Conservation (phyloP, 2,888 invertebrate genomes). For the Eustalomyia histrio region DNA sequence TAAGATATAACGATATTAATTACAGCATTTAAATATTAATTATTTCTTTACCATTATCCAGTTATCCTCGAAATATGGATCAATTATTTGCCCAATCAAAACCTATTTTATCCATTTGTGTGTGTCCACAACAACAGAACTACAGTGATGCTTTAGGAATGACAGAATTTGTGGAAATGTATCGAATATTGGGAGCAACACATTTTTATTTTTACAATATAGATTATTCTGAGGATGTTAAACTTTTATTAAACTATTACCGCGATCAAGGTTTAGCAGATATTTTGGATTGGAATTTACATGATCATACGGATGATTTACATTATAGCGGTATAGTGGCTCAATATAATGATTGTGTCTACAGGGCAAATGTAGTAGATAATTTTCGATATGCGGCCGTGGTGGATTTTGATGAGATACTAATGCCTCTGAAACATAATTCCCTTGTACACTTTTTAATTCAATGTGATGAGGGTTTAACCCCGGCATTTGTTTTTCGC, state of each 20-base stretch:
- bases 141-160: constrained; percentile 79
- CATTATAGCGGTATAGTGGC: constrained; percentile 89
- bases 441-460: constrained; percentile 81
- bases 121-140: constrained; percentile 79
- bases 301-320: constrained; percentile 75
- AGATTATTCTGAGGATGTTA: constrained; percentile 76
- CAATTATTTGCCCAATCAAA: constrained; percentile 71
- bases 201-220: constrained; percentile 80
- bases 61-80: constrained; percentile 74
- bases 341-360: constrained; percentile 94
- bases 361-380: constrained; percentile 88
- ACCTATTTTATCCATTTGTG: constrained; percentile 77
- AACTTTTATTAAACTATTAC: constrained; percentile 77
- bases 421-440: constrained; percentile 88
- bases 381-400: constrained; percentile 88
- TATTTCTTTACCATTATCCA: no score
- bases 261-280: constrained; percentile 72
- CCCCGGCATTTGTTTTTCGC: constrained; percentile 79
- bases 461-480: constrained; percentile 74
- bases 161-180: constrained; percentile 80
- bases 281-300: constrained; percentile 79
- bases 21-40: no score
- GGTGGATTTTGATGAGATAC: constrained; percentile 92
- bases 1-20: constrained; percentile 64
- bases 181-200: constrained; percentile 79